Percentiles rank a stretch among this genome's conserved stretches.
phyloP scores from a whole-genome alignment of 2,113 vertebrate species.

The Cariama cristata region DNA sequence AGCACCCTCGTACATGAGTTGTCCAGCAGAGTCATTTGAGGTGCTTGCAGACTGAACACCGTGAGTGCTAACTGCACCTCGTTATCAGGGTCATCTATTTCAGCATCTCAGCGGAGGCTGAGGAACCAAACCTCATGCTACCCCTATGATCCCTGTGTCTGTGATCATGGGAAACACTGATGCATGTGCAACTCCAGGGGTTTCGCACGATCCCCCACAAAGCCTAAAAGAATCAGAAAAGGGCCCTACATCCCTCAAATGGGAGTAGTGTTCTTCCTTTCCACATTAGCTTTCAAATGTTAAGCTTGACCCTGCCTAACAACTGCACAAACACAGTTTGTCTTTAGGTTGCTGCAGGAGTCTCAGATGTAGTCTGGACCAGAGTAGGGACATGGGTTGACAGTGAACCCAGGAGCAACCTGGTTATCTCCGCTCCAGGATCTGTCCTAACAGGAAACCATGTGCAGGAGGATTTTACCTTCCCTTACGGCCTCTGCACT shows the following conservation, averaged over 20 bases:
- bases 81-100: neutral
- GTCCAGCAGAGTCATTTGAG: neutral
- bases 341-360: neutral
- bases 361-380: neutral
- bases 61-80: neutral
- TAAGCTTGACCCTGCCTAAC: neutral
- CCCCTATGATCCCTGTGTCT: neutral
- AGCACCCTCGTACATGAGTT: fast-evolving
- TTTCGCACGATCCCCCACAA: neutral
- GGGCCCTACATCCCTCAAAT: fast-evolving
- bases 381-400: neutral
- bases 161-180: neutral
- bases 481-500: neutral
- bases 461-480: neutral
- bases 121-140: neutral
- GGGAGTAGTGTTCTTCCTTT: neutral
- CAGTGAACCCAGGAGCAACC: neutral
- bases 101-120: neutral
- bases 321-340: neutral
- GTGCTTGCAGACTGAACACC: neutral
- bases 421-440: neutral
- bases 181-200: neutral
- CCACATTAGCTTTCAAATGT: neutral
- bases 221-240: neutral
- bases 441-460: neutral